Evolutionary conservation across 2,113 vertebrate genomes (phyloP), one percentile per base, ranked within the genome.

Genomic region (Tupaia tana): DNA sequence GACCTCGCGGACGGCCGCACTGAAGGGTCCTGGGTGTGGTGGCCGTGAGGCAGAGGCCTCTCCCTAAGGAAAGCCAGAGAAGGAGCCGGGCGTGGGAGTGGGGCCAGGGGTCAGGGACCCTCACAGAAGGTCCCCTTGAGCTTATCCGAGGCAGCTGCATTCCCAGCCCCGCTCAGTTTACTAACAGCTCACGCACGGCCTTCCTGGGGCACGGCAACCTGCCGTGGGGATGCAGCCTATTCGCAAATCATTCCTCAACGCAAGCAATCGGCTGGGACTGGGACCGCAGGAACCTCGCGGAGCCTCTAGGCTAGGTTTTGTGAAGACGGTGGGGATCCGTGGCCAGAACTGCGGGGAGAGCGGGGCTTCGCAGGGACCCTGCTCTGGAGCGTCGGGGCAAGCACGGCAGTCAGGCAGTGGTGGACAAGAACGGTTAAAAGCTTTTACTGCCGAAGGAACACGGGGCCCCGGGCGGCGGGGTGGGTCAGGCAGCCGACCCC

Each of bases 1-100:
- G 8, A 64, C 3, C 1, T 3, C 2, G 4, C 15, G 80, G 7
- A 6, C 2, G 2, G 11, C 12, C 52, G 59, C 63, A 25, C 18
- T 34, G 27, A 85, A 43, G n/a, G 34, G 80, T 15, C 43, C 43
- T 16, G 15, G 24, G 25, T 54, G 66, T 3, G 10, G 15, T 31
- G 54, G 56, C n/a, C 1, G 31, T 59, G 34, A 27, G 15, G 25
- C 6, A 25, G 9, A 6, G 54, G 31, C 8, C 14, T n/a, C 34
- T 6, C 31, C 34, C 63, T 29, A 19, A 56, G 15, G 58, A 63
- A 59, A 77, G 58, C 52, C 15, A 61, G 15, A 7, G 4, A n/a
- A 8, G 82, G 61, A 12, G 13, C 34, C 31, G 54, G 18, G 31
- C 27, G 7, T 19, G 1, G 13, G 27, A 13, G 15, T 59, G 29